Evolutionary conservation across 2,888 invertebrate genomes (phyloP).

Genomic region (Leptogaster cylindrica): DNA sequence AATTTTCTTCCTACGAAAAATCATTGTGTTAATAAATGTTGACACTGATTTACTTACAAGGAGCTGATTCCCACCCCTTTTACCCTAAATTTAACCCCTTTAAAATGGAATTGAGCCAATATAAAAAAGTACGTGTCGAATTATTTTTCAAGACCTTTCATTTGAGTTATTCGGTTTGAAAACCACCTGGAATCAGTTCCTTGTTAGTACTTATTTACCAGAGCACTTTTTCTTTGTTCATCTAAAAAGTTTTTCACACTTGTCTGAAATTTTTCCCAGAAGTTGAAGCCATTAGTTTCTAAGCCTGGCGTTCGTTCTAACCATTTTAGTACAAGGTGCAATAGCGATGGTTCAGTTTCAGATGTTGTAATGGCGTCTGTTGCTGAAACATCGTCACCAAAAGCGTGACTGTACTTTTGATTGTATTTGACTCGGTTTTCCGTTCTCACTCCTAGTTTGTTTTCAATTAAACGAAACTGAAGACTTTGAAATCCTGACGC

Average conservation of each 20-base stretch:
- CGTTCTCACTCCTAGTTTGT: slow-evolving; percentile 82
- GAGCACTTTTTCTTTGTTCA: slow-evolving; percentile 70
- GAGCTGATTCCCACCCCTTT: too few species aligned
- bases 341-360: slow-evolving; percentile 83
- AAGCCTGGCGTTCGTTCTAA: slow-evolving; percentile 93
- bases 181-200: too few species aligned
- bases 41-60: too few species aligned
- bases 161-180: too few species aligned
- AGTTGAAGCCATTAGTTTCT: slow-evolving; percentile 83
- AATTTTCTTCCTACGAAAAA: slow-evolving; percentile 65
- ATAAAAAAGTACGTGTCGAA: too few species aligned
- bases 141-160: too few species aligned
- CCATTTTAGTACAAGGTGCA: slow-evolving; percentile 89
- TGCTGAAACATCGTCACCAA: slow-evolving; percentile 75
- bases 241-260: slow-evolving; percentile 75
- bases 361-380: slow-evolving; percentile 70
- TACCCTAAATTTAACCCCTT: too few species aligned
- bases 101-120: too few species aligned
- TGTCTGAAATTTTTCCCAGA: slow-evolving; percentile 89
- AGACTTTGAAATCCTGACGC: slow-evolving; percentile 98
- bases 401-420: slow-evolving; percentile 87
- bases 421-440: slow-evolving; percentile 93
- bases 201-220: too few species aligned
- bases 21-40: neutral
- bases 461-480: slow-evolving; percentile 95